These are phyloP conservation scores for Triops longicaudatus DNA, from an alignment of 1,140 invertebrate species.

Conservation along the genomic window DNA sequence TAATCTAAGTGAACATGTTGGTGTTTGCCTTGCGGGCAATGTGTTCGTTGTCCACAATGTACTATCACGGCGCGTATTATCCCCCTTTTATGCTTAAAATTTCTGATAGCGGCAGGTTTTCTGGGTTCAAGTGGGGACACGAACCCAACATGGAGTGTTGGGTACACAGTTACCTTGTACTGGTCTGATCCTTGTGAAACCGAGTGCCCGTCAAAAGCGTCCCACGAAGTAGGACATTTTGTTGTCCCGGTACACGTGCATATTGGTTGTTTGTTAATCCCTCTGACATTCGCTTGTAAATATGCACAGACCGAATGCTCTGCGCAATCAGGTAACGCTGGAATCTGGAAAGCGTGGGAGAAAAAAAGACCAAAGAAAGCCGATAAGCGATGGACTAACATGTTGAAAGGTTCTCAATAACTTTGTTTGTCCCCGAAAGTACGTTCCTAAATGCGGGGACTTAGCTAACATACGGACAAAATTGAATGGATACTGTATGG, in stretches of 20 bases:
- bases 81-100: not conserved
- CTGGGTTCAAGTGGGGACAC: not conserved
- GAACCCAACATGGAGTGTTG: not conserved
- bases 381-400: not conserved
- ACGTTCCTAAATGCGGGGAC: too few relatives aligned
- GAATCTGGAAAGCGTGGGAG: not conserved
- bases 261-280: constrained; percentile 36
- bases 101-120: not conserved
- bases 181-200: constrained; percentile 40
- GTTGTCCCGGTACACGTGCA: constrained; percentile 35
- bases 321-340: constrained; percentile 33
- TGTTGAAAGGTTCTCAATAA: not conserved
- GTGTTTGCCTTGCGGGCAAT: too few relatives aligned
- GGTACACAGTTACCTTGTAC: constrained; percentile 38
- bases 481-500: not conserved
- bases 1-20: too few relatives aligned
- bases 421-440: not conserved
- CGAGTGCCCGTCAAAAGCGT: constrained; percentile 38
- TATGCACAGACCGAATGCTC: constrained; percentile 37
- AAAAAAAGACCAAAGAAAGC: not conserved
- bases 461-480: too few relatives aligned
- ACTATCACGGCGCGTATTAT: not conserved
- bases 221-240: constrained; percentile 38
- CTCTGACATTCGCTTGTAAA: constrained; percentile 39
- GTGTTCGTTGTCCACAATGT: too few relatives aligned